Conservation (phyloP, 37 sponge, comb jelly and placozoan genomes). For the Aphrocallistes beatrix region DNA sequence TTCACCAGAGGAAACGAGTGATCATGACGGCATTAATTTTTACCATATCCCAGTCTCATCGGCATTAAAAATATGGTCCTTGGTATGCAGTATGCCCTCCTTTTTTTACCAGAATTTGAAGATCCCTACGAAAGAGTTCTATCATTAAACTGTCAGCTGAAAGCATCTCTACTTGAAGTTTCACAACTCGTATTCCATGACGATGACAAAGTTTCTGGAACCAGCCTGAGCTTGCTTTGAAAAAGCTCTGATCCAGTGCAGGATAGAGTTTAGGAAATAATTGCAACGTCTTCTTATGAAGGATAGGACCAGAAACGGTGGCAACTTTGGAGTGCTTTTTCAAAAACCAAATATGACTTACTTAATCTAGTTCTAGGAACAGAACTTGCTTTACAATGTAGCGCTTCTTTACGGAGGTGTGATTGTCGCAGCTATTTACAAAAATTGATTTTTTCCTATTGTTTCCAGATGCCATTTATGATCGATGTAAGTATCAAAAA, state of each 20-base stretch:
- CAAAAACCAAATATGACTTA: slow-evolving; percentile 26
- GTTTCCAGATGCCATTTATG: slow-evolving; percentile 30
- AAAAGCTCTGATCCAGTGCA: slow-evolving; percentile 10
- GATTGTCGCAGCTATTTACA: slow-evolving; percentile 19
- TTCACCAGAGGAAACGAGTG: slow-evolving; percentile 25
- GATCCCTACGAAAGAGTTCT: slow-evolving; percentile 23
- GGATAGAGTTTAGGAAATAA: slow-evolving; percentile 28
- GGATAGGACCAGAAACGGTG: slow-evolving; percentile 24
- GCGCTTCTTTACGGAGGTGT: slow-evolving; percentile 22
- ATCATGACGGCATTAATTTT: slow-evolving; percentile 20
- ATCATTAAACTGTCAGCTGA: slow-evolving; percentile 28
- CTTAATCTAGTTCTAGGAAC: slow-evolving; percentile 24
- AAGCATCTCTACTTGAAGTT: slow-evolving; percentile 28
- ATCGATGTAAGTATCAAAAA: slow-evolving; percentile 20
- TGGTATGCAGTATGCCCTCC: slow-evolving; percentile 27
- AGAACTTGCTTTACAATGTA: slow-evolving; percentile 18
- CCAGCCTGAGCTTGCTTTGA: slow-evolving; percentile 34
- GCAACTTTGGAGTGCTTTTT: slow-evolving; percentile 33
- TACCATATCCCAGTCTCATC: slow-evolving; percentile 38
- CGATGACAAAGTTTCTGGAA: slow-evolving; percentile 15
- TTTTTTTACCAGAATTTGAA: slow-evolving; percentile 6
- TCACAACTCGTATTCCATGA: slow-evolving; percentile 19
- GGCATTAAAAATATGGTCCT: slow-evolving; percentile 36
- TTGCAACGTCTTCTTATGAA: slow-evolving; percentile 20
- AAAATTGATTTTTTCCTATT: slow-evolving; percentile 18